A percentile compares a stretch with the other conserved stretches of the same genome.
These are phyloP conservation scores for Limenitis camilla DNA, from an alignment of 2,888 invertebrate genomes.

Conservation along the genomic window DNA sequence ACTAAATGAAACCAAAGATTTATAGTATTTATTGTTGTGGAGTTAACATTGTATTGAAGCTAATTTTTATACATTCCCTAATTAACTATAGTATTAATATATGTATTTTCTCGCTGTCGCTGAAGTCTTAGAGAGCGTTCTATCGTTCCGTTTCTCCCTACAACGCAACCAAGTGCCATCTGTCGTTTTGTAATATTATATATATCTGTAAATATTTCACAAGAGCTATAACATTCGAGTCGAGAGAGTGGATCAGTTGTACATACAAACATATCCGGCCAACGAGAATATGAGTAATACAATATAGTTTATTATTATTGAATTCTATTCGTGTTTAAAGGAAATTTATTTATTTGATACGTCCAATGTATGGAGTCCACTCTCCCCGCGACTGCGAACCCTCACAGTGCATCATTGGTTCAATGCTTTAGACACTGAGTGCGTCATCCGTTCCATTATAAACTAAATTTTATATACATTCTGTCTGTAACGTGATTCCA, in stretches of 20 bases:
- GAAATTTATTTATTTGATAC: constrained; percentile 41
- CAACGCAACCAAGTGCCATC: constrained; percentile 72
- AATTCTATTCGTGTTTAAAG: constrained; percentile 25
- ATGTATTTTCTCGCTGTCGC: background rate
- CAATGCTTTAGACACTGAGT: constrained; percentile 37
- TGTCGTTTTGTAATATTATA: constrained; percentile 65
- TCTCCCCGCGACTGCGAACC: constrained; percentile 40
- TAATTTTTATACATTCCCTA: constrained; percentile 66
- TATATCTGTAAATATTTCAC: constrained; percentile 60
- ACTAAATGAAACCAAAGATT: constrained; percentile 71
- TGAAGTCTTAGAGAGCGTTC: background rate
- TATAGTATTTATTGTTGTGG: constrained; percentile 70
- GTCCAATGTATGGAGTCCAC: constrained; percentile 47
- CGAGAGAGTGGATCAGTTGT: constrained; percentile 53
- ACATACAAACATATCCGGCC: constrained; percentile 55
- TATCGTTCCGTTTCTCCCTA: constrained; percentile 27
- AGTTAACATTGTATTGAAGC: constrained; percentile 58
- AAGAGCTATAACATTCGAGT: constrained; percentile 38
- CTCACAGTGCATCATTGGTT: constrained; percentile 38
- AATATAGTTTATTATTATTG: constrained; percentile 35
- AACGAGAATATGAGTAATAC: constrained; percentile 30
- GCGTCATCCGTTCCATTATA: constrained; percentile 57
- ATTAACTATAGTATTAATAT: constrained; percentile 28
- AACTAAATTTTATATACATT: constrained; percentile 37
- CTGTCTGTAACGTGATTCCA: constrained; percentile 32